Evolutionary conservation across 2,113 vertebrate genomes (phyloP), one percentile per base, ranked within the genome.

Genomic region (Tachycineta bicolor): DNA sequence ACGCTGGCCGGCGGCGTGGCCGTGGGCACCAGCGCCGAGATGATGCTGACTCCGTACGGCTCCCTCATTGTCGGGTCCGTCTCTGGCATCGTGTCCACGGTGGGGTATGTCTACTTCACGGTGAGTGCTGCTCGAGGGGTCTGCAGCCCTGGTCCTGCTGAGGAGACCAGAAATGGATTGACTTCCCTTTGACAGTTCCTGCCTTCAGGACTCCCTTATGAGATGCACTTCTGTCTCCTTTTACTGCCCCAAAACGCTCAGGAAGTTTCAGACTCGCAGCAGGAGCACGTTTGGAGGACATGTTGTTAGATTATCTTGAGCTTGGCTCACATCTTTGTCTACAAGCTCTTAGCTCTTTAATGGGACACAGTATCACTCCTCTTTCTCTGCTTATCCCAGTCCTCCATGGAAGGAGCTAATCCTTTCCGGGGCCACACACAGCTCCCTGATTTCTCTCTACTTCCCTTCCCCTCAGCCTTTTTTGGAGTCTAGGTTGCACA

Each of bases 11-110:
- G 99, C 0, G 99, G 99, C 0, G 99, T 99, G 82, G 99, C 99
- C 1, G 98, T 99, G 98, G 99, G 99, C 81, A 99, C 99, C 1
- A 96, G 99, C 0, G 99, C 98, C 0, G 99, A 99, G 97, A 99
- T 99, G 97, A 99, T 99, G 99, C 98, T 99, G 93, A 98, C 97
- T 44, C 98, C 99, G 0, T 99, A 99, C 0, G 99, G 99, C 5
- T 95, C 99, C 26, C 98, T 99, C 62, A 99, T 99, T 15, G 98
- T 99, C 0, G 99, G 99, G 33, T 99, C 99, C 96, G 78, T 97
- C 97, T 98, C 98, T 21, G 99, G 99, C 85, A 98, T 98, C 18
- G 89, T 99, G 94, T 99, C 99, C 49, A 99, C 99, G 0, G 97
- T 99, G 47, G 99, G 99, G 33, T 99, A 98, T 77, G 77, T 98